Base-by-base conservation (phyloP, 2,888 invertebrate species). In the Unio delphinus region DNA sequence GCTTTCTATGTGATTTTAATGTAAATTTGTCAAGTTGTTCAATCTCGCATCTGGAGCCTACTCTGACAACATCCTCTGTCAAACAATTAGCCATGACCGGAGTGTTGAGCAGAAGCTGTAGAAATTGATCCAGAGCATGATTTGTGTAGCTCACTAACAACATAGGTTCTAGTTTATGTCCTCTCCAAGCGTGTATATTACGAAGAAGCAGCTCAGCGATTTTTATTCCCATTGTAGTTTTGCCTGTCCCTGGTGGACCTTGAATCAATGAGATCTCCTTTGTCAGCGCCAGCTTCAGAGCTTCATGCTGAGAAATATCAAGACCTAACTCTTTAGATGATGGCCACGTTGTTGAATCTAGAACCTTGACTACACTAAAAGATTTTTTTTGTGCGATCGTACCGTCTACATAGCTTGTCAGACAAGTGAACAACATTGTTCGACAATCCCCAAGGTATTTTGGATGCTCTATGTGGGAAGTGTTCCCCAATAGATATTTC, bases 121-220 rank as follows among this genome's bases (percentile, higher is more conserved):
- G 89, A 87, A 96, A 96, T 87, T 96, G 95, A 90, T 96, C 96
- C 61, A 96, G 90, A 7, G 96, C 95, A 87, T 95, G 95, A 90
- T 96, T 96, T 11, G 95, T 96, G 87, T 93, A 95, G 83, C 95
- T 95, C 28, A 96, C 93, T 0, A 96, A 91, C 17, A 96, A 90
- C 87, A 96, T 94, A 1, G 94, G 94, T 23, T 59, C 56, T 26
- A 23, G 17, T 17, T 23, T 20, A 11, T 54, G 17, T 54, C 54
- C n/a, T 17, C 45, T 26, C 76, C 77, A 76, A 23, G 66, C 17
- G n/a, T 57, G 30, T 4, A 72, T 69, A 85, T 94, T 95, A 68
- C 91, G 87, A 1, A 95, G 87, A 45, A 95, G 84, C 0, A 92
- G 92, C 68, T 93, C 91, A 4, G 76, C 75, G 7, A 84, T 70